A percentile compares a stretch with the other conserved stretches of the same genome.
phyloP scores from a whole-genome alignment of 2,888 invertebrate species.

The Cosmia pyralina region DNA sequence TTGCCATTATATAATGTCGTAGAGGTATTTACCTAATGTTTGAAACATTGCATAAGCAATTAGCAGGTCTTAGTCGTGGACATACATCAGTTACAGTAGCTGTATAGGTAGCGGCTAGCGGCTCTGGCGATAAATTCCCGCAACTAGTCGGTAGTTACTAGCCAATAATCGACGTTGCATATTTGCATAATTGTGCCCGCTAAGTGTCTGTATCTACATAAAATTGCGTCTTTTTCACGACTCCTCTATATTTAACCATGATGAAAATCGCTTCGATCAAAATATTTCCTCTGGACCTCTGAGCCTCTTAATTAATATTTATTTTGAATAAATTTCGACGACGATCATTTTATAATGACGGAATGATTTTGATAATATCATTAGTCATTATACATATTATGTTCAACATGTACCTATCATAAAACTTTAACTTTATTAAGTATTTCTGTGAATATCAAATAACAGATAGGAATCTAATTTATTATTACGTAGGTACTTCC shows the following conservation, averaged over 20 bases:
- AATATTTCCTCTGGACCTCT: slow-evolving; percentile 68
- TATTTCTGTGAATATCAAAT: slow-evolving; percentile 65
- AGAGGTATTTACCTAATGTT: slow-evolving; percentile 49
- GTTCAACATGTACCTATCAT: slow-evolving; percentile 45
- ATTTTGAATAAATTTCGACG: slow-evolving; percentile 66
- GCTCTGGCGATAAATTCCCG: slow-evolving; percentile 81
- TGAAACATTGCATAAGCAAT: slow-evolving; percentile 68
- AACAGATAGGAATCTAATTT: slow-evolving; percentile 58
- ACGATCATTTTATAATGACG: slow-evolving; percentile 62
- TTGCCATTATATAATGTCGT: slow-evolving; percentile 52
- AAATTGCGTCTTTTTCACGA: slow-evolving; percentile 87
- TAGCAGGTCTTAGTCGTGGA: slow-evolving; percentile 70
- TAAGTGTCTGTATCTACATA: slow-evolving; percentile 88
- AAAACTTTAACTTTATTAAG: slow-evolving; percentile 55
- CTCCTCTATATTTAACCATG: slow-evolving; percentile 82
- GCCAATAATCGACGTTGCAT: slow-evolving; percentile 84
- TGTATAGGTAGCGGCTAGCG: slow-evolving; percentile 59
- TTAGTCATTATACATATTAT: slow-evolving; percentile 62
- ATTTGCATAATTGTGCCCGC: slow-evolving; percentile 88
- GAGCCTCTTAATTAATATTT: slow-evolving; percentile 72
- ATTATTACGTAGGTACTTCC: slow-evolving; percentile 45
- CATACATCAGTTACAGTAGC: slow-evolving; percentile 71
- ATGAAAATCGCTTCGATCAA: slow-evolving; percentile 77
- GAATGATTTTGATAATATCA: slow-evolving; percentile 64
- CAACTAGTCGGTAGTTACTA: slow-evolving; percentile 85